These are phyloP conservation scores for Geodia barretti DNA, from an alignment of 37 sponge, comb jelly and placozoan species.

Conservation along the genomic window DNA sequence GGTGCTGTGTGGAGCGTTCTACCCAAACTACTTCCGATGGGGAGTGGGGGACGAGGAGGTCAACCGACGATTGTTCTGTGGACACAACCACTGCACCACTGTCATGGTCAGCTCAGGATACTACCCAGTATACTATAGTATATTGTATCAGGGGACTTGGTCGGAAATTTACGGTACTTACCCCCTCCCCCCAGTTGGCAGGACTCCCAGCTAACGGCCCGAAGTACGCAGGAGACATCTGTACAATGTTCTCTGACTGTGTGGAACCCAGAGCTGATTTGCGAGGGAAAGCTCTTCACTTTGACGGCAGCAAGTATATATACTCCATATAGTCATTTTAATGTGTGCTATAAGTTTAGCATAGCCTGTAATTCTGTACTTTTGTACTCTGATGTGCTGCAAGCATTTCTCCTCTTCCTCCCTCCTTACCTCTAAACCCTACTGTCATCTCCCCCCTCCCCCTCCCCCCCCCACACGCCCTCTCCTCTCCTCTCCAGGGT, in stretches of 20 bases:
- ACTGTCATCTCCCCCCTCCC: not conserved
- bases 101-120: slow-evolving; percentile 67
- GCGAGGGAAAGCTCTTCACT: slow-evolving; percentile 64
- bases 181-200: slow-evolving; percentile 28
- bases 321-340: not conserved
- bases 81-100: slow-evolving; percentile 74
- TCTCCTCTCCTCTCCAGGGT: slow-evolving; percentile 20
- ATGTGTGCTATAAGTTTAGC: not conserved
- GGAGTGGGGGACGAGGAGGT: slow-evolving; percentile 52
- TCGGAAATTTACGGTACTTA: not conserved
- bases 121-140: not conserved
- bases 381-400: not conserved
- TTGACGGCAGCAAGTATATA: slow-evolving; percentile 62
- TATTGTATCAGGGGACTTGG: not conserved
- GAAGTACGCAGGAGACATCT: slow-evolving; percentile 38
- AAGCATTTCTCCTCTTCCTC: not conserved
- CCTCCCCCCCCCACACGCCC: not conserved
- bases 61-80: slow-evolving; percentile 56
- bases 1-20: slow-evolving; percentile 86
- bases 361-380: not conserved
- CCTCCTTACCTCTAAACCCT: not conserved
- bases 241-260: slow-evolving; percentile 42
- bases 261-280: not conserved
- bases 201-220: slow-evolving; percentile 53
- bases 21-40: slow-evolving; percentile 87